These are phyloP conservation scores for Unio delphinus DNA, from an alignment of 2,888 invertebrate genomes.

Conservation along the genomic window DNA sequence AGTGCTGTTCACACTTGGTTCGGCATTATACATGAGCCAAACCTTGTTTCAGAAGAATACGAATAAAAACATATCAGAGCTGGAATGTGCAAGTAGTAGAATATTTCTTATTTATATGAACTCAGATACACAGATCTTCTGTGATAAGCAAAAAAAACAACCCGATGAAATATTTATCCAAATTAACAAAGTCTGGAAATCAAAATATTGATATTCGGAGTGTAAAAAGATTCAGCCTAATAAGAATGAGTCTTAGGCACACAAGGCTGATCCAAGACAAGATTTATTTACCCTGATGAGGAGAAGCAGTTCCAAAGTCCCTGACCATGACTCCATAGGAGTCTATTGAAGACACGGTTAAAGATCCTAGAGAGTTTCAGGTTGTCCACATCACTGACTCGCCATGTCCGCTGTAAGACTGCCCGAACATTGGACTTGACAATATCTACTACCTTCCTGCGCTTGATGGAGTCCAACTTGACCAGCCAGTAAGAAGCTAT, in stretches of 20 bases:
- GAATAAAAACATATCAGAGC: too few relatives aligned
- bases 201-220: too few relatives aligned
- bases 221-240: too few relatives aligned
- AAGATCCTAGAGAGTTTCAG: slow-evolving; percentile 67
- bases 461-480: slow-evolving; percentile 69
- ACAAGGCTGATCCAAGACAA: neutral
- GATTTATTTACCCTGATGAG: slow-evolving; percentile 47
- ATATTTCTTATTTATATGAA: too few relatives aligned
- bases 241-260: neutral
- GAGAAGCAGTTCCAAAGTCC: slow-evolving; percentile 71
- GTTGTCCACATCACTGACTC: slow-evolving; percentile 61
- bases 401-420: slow-evolving; percentile 66
- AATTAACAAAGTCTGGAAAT: too few relatives aligned
- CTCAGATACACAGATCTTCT: too few relatives aligned
- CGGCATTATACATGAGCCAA: too few relatives aligned
- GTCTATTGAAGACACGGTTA: slow-evolving; percentile 67
- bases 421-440: slow-evolving; percentile 69
- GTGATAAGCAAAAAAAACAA: too few relatives aligned
- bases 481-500: slow-evolving; percentile 71
- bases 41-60: too few relatives aligned
- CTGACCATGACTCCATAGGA: slow-evolving; percentile 71
- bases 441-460: slow-evolving; percentile 70
- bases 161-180: too few relatives aligned
- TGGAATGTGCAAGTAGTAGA: too few relatives aligned
- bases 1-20: too few relatives aligned